A percentile compares a stretch with the other conserved stretches of the same genome.
phyloP scores from a whole-genome alignment of 2,888 invertebrate species.

The Conomelus anceps region DNA sequence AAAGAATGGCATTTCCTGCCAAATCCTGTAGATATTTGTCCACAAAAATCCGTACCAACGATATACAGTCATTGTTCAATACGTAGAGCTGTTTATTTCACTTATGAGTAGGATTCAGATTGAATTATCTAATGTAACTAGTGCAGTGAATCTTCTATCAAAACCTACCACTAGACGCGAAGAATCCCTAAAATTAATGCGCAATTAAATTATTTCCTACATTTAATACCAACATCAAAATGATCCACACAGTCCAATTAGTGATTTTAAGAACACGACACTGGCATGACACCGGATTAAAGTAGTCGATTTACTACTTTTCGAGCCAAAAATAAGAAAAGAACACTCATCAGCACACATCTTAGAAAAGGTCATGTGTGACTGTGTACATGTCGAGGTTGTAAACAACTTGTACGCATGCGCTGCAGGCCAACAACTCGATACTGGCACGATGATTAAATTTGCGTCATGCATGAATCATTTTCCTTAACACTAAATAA shows the following conservation, averaged over 20 bases:
- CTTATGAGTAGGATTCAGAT: neutral
- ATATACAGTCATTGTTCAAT: conserved; percentile 20
- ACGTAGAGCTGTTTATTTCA: neutral
- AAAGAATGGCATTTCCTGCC: conserved; percentile 37
- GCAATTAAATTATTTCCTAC: conserved; percentile 31
- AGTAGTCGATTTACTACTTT: conserved; percentile 8
- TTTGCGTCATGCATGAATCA: conserved; percentile 35
- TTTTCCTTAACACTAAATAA: conserved; percentile 18
- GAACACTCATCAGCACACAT: conserved; percentile 37
- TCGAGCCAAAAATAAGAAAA: conserved; percentile 31
- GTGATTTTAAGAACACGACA: neutral
- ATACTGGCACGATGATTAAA: conserved; percentile 26
- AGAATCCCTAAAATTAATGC: conserved; percentile 32
- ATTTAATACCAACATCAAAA: conserved; percentile 33
- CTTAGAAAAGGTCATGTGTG: conserved; percentile 41
- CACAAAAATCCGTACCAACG: neutral
- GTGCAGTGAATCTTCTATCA: neutral
- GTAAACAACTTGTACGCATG: conserved; percentile 49
- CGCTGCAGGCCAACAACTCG: conserved; percentile 36
- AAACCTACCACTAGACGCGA: conserved; percentile 3
- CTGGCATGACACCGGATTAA: neutral
- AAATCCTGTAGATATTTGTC: conserved; percentile 22
- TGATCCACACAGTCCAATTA: conserved; percentile 18
- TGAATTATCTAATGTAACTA: conserved; percentile 9
- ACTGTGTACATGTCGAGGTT: conserved; percentile 37